Conservation (phyloP, 2,888 invertebrate genomes). For the Lasioglossum zephyrum region DNA sequence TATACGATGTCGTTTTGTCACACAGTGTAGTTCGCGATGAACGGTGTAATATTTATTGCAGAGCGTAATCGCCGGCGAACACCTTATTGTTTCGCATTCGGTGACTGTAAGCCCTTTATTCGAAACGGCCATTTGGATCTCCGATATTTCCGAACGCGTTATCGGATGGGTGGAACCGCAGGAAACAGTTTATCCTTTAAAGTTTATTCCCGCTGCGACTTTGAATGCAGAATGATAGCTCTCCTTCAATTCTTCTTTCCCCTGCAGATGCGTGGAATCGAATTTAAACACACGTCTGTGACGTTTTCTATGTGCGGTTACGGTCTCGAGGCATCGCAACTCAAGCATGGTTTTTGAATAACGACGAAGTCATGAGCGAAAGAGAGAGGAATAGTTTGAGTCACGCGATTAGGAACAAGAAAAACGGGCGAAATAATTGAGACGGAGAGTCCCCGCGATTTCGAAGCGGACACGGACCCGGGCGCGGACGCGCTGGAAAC, state of each 20-base stretch:
- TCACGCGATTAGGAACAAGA: not conserved
- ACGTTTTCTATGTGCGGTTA: slow-evolving; percentile 16
- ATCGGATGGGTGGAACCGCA: slow-evolving; percentile 25
- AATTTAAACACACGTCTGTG: slow-evolving; percentile 22
- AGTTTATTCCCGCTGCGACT: slow-evolving; percentile 38
- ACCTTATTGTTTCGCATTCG: not conserved
- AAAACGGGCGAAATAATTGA: not conserved
- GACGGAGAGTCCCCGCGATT: not conserved
- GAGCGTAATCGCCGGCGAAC: not conserved
- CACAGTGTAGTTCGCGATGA: not conserved
- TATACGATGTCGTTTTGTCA: not conserved
- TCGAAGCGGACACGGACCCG: not conserved
- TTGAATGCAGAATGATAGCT: slow-evolving; percentile 13
- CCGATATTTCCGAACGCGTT: slow-evolving; percentile 25
- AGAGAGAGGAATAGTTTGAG: not conserved
- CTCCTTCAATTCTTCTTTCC: slow-evolving; percentile 22
- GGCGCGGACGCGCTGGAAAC: too few relatives aligned
- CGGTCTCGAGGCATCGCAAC: not conserved
- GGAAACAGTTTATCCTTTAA: slow-evolving; percentile 47
- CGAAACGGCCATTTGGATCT: slow-evolving; percentile 33
- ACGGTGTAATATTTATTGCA: not conserved
- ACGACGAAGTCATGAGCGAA: not conserved
- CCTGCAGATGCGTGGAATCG: slow-evolving; percentile 17
- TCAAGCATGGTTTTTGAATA: not conserved
- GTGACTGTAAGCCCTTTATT: slow-evolving; percentile 4